These are phyloP conservation scores for Agrochola lychnidis DNA, from an alignment of 2,888 invertebrate species.

Conservation along the genomic window DNA sequence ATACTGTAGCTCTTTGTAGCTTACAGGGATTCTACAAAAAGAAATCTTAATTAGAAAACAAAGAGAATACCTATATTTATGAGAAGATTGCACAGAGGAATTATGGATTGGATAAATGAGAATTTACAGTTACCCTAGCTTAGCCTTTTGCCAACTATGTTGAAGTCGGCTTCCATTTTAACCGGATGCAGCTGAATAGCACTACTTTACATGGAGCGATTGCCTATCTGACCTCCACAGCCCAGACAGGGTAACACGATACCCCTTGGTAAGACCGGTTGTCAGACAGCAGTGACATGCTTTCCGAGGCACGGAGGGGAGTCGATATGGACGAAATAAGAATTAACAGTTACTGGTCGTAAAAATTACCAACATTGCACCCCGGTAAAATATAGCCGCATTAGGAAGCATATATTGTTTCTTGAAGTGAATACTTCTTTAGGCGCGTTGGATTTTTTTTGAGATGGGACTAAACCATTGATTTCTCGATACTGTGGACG, in stretches of 20 bases:
- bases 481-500: no score
- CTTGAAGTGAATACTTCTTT: no score
- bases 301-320: no score
- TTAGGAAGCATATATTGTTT: no score
- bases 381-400: no score
- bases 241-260: background rate
- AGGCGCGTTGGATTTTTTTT: no score
- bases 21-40: slow-evolving; percentile 16
- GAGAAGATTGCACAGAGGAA: background rate
- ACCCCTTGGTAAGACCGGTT: background rate
- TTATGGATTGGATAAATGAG: background rate
- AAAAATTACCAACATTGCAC: background rate
- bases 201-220: background rate
- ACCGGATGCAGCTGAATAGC: background rate
- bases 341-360: background rate
- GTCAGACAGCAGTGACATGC: background rate
- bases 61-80: slow-evolving; percentile 10
- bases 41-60: slow-evolving; percentile 46
- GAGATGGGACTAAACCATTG: no score
- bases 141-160: background rate
- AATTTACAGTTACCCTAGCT: background rate
- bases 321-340: background rate
- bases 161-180: background rate
- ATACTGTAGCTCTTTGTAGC: slow-evolving; percentile 28
- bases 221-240: background rate